A percentile compares a stretch with the other conserved stretches of the same genome.
These are phyloP conservation scores for Hylomyscus alleni DNA, from an alignment of 2,797 vertebrate genomes.

Conservation along the genomic window DNA sequence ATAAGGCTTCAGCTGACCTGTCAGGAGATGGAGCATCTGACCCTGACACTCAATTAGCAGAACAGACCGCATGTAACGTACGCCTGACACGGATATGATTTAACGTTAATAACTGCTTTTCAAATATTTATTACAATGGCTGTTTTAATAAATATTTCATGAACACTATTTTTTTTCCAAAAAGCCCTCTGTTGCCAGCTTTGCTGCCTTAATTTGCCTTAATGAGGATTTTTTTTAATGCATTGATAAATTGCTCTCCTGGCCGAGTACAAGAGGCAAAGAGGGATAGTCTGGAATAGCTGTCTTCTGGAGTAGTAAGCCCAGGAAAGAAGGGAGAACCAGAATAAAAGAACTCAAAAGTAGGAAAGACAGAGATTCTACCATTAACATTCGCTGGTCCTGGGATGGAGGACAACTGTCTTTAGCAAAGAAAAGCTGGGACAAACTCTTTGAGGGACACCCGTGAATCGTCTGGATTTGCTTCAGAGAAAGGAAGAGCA, in stretches of 20 bases:
- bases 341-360: neutral
- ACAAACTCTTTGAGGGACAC: neutral
- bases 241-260: constrained; percentile 87
- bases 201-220: constrained; percentile 90
- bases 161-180: constrained; percentile 74
- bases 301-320: neutral
- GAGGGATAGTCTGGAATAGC: constrained; percentile 68
- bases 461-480: neutral
- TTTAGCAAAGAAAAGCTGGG: neutral
- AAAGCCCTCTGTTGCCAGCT: constrained; percentile 82
- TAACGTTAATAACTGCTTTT: constrained; percentile 89
- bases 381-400: neutral
- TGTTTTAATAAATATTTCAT: constrained; percentile 92
- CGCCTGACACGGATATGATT: constrained; percentile 83
- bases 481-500: accelerated
- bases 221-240: constrained; percentile 88
- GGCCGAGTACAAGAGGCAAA: constrained; percentile 56
- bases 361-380: neutral
- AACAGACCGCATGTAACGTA: constrained; percentile 75
- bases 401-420: neutral
- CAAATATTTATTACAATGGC: constrained; percentile 91
- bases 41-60: constrained; percentile 87
- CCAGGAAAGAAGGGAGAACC: neutral
- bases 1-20: neutral
- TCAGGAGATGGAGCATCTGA: neutral